Evolutionary conservation across 2,888 invertebrate genomes (phyloP), one percentile per base, ranked within the genome.

Genomic region (Platynereis dumerilii): DNA sequence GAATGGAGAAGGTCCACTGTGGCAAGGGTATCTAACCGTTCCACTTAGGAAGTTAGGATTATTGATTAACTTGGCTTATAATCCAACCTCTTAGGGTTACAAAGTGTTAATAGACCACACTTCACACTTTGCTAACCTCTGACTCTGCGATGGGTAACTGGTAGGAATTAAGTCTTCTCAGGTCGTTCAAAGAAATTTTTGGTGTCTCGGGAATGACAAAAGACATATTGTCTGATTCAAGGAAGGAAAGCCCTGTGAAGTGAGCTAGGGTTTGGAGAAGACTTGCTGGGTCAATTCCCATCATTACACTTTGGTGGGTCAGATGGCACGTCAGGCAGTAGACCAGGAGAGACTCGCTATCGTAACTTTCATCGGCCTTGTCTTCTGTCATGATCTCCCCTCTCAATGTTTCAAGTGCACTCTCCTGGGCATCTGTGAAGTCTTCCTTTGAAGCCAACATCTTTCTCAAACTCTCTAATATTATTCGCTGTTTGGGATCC

Each of bases 241-340:
- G 2, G 29, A 61, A 39, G 10, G 61, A 61, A 29, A 53, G 22
- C 1, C 54, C 17, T 20, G 48, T 55, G 26, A 62, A 27, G 39
- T 48, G 28, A 15, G 57, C 42, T 10, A 57, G 24, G n/a, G 34
- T 24, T 2, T 28, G 26, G 57, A 56, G 52, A 26, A 62, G 45
- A 27, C 62, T 57, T 12, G 56, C 27, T 15, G 62, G 62, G 22
- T 62, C 56, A 17, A 62, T 55, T n/a, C 62, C 62, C 44, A 62
- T 20, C n/a, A 27, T 12, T 27, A 55, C 45, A 7, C 55, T 45
- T 45, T 57, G 52, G 34, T 42, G 48, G 45, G 45, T 22, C n/a
- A 57, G 22, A 55, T 44, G 44, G 29, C 45, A 27, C 10, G 45
- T 10, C 48, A 62, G 22, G 24, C 52, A 56, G 48, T 57, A 62